Base-by-base conservation (phyloP, 2,797 vertebrate genomes). In the Acomys russatus region DNA sequence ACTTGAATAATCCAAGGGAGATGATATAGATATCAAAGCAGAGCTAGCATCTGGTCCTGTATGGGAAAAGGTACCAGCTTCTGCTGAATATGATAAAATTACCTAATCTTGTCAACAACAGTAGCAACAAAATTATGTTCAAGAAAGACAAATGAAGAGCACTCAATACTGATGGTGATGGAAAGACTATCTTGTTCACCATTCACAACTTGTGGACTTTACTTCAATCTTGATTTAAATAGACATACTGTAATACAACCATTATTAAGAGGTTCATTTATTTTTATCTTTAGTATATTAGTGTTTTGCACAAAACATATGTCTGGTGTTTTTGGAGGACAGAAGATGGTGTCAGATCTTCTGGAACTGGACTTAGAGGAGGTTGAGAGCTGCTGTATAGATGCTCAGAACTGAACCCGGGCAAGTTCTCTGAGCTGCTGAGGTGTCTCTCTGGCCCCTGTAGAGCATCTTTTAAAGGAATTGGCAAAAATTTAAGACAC, bases 381-480 rank as follows among this genome's bases (percentile, higher is more conserved):
- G 59, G 9, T 20, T 33, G 28, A 66, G 63, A 12, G 38, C 17
- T 22, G 38, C 5, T 28, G 14, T 8, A 3, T 51, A 11, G 6
- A 20, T 23, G 30, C 18, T 68, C 9, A 51, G 44, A 68, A n/a
- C 30, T 85, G 64, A 85, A 85, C 64, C 5, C 11, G 3, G 1
- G 30, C 38, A 68, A 68, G 44, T n/a, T 3, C 3, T 23, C 18
- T 51, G 83, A 51, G 30, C 28, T 23, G 18, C 28, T 51, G 17
- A 51, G 44, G 9, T 11, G 22, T 33, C 28, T 51, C 30, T 68
- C 44, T 11, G 12, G 28, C 6, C 49, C 30, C 66, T 71, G 54
- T 33, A 56, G 71, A 28, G n/a, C 25, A 78, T 90, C 22, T 25
- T 90, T 92, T 59, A 77, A 88, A 17, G 70, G 89, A 94, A 92